Evolutionary conservation across 2,888 invertebrate genomes (phyloP), one percentile per base, ranked within the genome.

Genomic region (Nymphalis urticae): DNA sequence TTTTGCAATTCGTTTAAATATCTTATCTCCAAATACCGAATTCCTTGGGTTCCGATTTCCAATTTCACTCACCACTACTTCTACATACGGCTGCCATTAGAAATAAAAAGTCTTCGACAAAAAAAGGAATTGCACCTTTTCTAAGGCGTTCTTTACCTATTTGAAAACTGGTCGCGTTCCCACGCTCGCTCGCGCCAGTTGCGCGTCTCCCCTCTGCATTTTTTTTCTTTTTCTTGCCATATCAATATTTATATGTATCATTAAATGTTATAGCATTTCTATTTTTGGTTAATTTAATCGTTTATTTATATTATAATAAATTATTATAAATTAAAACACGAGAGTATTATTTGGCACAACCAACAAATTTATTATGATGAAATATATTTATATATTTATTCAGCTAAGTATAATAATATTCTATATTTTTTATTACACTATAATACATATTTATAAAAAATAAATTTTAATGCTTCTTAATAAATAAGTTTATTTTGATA

Each of bases 141-240:
- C 89, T 90, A 90, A 90, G 87, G 86, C 86, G 89, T 88, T 89
- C 88, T 88, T 73, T 73, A 88, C 86, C 74, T 73, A 89, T 88
- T 89, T 87, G 86, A 88, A 85, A 88, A 88, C 87, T 87, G 86
- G 89, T 86, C 85, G 85, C 86, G 88, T 93, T 92, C 93, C 92
- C 92, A 92, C 93, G 93, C 84, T 91, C 87, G 87, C 87, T 86
- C 88, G 88, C 92, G 92, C 90, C 91, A 92, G 92, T 92, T 92
- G 92, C 82, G 83, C 85, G 84, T 86, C 88, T 88, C 85, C 89
- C 90, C 85, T 86, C 82, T 80, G 82, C 81, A 78, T 84, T 81
- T 82, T 83, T 80, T 81, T 84, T 86, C 84, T 85, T 85, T 85
- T 83, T 83, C 76, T 76, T 81, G 80, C 82, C 77, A 83, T 85